Evolutionary conservation across 2,113 vertebrate species (phyloP).

Genomic region (Lota lota): DNA sequence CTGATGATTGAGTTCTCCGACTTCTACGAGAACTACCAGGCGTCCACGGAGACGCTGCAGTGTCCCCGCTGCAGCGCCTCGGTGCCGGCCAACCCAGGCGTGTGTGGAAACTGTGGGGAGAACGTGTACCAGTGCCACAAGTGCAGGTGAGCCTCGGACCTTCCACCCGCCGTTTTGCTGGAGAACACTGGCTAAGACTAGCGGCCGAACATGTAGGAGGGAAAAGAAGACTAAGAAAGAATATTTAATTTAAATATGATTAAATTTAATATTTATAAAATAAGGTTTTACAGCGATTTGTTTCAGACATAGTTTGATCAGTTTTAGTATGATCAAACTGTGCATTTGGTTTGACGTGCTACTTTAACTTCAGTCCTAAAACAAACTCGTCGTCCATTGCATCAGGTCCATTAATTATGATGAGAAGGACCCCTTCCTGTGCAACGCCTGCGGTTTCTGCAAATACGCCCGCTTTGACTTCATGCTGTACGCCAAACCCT

Average conservation of each 20-base stretch:
- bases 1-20: constrained; percentile 98
- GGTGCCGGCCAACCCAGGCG: constrained; percentile 93
- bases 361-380: neutral
- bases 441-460: constrained; percentile 98
- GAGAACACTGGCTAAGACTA: neutral
- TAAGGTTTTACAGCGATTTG: too few relatives aligned
- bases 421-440: constrained; percentile 97
- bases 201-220: neutral
- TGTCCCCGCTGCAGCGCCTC: constrained; percentile 97
- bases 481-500: constrained; percentile 96
- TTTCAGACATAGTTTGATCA: neutral
- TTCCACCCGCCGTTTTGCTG: neutral
- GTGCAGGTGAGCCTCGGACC: constrained; percentile 79
- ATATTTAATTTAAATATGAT: too few relatives aligned
- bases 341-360: too few relatives aligned
- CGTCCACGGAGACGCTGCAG: constrained; percentile 95
- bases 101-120: constrained; percentile 97
- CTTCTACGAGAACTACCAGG: constrained; percentile 99
- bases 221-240: neutral
- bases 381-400: neutral
- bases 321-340: too few relatives aligned
- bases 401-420: constrained; percentile 96
- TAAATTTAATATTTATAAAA: too few relatives aligned
- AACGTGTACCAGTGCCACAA: constrained; percentile 99
- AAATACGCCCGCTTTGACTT: constrained; percentile 99